phyloP scores from a whole-genome alignment of 64 coral and sea anemone genomes.

The Hydrozoanthus tunicans region DNA sequence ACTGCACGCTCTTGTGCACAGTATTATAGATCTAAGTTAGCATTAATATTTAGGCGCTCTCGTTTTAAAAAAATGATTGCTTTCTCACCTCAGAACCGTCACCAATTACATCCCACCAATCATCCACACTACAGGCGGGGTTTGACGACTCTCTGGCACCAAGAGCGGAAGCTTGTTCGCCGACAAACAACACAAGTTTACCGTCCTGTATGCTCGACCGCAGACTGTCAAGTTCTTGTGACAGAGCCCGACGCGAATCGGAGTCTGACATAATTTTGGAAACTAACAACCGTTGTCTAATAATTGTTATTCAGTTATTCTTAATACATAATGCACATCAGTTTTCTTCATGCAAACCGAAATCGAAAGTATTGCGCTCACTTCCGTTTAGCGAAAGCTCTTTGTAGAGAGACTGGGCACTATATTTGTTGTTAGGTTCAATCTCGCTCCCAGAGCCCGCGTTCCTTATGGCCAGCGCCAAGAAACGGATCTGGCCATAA shows the following conservation, averaged over 20 bases:
- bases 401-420: background rate
- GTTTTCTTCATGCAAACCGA: background rate
- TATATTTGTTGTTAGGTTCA: background rate
- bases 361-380: background rate
- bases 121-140: background rate
- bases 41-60: background rate
- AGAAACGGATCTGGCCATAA: too few species aligned
- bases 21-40: too few species aligned
- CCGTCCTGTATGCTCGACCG: conserved; percentile 29
- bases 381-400: background rate
- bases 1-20: too few species aligned
- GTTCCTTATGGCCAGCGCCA: too few species aligned
- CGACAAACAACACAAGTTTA: conserved; percentile 44
- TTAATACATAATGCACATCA: background rate
- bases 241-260: conserved; percentile 26
- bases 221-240: conserved; percentile 27
- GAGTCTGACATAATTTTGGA: background rate
- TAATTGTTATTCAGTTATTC: too few species aligned
- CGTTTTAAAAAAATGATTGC: background rate
- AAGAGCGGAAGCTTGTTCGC: conserved; percentile 36
- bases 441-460: too few species aligned
- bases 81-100: conserved; percentile 41
- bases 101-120: conserved; percentile 37
- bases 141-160: conserved; percentile 19
- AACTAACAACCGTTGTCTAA: too few species aligned